Percentiles rank a stretch among this genome's conserved stretches.
Evolutionary conservation across 2,888 invertebrate genomes (phyloP).

Genomic region (Iselma pallidipennis): DNA sequence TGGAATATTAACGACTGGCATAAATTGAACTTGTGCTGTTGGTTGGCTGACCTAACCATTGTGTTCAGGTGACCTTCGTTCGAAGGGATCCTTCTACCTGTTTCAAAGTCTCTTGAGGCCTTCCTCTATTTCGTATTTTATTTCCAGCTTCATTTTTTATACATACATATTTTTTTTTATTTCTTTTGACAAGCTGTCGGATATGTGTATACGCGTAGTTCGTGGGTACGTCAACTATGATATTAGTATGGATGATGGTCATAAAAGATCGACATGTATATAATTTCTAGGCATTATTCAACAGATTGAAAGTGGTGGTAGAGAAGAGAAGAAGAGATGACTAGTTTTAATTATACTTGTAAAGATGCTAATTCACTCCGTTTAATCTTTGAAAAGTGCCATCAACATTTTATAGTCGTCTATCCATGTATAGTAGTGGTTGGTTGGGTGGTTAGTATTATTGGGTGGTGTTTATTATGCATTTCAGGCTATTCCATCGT

Average conservation of each 20-base stretch:
- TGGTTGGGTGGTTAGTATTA: background rate
- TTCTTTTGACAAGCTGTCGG: constrained; percentile 41
- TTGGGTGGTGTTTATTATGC: constrained; percentile 15
- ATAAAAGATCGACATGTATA: too few relatives aligned
- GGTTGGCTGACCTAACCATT: constrained; percentile 41
- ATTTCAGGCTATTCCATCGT: constrained; percentile 12
- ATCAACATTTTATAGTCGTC: constrained; percentile 5
- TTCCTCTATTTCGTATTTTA: constrained; percentile 14
- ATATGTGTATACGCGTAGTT: constrained; percentile 13
- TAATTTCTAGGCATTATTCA: background rate
- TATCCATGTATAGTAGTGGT: background rate
- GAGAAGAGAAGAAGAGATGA: background rate
- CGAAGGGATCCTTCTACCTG: constrained; percentile 37
- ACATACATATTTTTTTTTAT: background rate
- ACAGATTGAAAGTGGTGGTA: background rate
- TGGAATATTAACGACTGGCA: constrained; percentile 42
- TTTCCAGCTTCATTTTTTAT: constrained; percentile 34
- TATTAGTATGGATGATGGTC: too few relatives aligned
- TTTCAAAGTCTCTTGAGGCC: constrained; percentile 21
- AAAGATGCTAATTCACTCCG: constrained; percentile 35
- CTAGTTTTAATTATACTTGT: constrained; percentile 15
- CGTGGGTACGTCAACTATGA: background rate
- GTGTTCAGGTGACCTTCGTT: constrained; percentile 39
- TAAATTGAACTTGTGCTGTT: constrained; percentile 37
- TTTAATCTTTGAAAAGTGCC: constrained; percentile 27